Base-by-base conservation (phyloP, 1,140 invertebrate species). In the Lamellibrachia luymesi region DNA sequence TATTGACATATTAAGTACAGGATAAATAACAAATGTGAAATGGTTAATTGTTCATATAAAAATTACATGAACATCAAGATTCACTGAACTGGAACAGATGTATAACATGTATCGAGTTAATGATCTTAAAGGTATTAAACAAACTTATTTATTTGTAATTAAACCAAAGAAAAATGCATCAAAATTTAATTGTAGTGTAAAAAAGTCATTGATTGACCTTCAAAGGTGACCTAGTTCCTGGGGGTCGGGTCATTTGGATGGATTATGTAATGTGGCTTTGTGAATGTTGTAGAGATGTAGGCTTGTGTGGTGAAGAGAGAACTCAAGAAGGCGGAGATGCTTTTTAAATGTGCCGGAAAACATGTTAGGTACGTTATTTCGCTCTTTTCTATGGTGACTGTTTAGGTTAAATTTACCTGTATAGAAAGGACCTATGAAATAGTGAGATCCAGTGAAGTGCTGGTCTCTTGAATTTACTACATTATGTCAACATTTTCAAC, bases 291-390 rank as follows among this genome's bases (percentile, higher is more conserved):
- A 96, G 97, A n/a, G n/a, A n/a, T n/a, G n/a, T n/a, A n/a, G n/a
- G 97, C 98, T 10, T 98, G 98, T 96, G 98, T 98, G 13, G 97
- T 98, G 8, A 98, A 98, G 96, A 97, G 98, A 92, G 97, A 98
- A 94, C 98, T 98, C 96, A 96, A 97, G 38, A 97, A 97, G 95
- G 98, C 98, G 25, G 98, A 98, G 94, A 95, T 98, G 52, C 96
- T 98, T 38, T 98, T 98, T 94, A 97, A 97, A 94, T 97, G 98
- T 96, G 98, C 98, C 17, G 97, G 98, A 49, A 97, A 97, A 93
- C 96, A 98, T 93, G 97, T 98, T 1, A 97, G 95, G 96, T 96
- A 95, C 94, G 90, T 94, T 50, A n/a, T 90, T 90, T 27, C 17
- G 22, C 25, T 50, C 50, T 92, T 27, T 50, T 5, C 13, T 64